Conservation (phyloP, 2,113 vertebrate genomes). For the Poicephalus meyeri region DNA sequence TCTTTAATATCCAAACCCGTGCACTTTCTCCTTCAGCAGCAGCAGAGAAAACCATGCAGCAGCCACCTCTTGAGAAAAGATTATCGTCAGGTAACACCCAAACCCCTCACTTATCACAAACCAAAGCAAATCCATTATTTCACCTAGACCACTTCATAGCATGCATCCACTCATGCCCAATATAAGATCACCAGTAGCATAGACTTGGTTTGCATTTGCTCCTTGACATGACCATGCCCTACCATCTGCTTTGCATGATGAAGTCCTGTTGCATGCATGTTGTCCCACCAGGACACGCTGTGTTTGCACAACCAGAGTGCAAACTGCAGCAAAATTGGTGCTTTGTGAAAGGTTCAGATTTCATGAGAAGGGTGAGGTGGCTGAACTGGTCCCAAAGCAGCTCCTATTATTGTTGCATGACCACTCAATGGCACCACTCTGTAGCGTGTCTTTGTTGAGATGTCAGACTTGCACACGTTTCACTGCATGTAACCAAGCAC, state of each 20-base stretch:
- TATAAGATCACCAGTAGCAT: neutral
- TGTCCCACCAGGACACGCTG: neutral
- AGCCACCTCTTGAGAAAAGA: conserved; percentile 47
- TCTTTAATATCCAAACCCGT: neutral
- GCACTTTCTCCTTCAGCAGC: conserved; percentile 53
- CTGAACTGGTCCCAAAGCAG: neutral
- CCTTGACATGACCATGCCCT: neutral
- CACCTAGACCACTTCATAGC: neutral
- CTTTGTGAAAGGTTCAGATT: neutral
- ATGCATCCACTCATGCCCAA: neutral
- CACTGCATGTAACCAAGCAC: neutral
- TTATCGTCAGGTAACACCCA: conserved; percentile 23
- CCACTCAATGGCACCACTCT: neutral
- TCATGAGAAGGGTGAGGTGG: rapidly evolving
- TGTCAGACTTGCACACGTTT: neutral
- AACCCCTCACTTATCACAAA: neutral
- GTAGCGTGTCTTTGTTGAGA: no score
- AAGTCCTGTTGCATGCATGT: neutral
- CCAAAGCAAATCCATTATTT: neutral
- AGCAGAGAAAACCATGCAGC: conserved; percentile 50
- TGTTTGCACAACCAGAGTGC: neutral
- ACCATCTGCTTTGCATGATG: conserved; percentile 16
- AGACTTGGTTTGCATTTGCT: neutral
- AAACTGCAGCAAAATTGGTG: neutral
- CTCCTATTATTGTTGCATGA: neutral